Percentiles rank a stretch among this genome's conserved stretches.
phyloP scores from a whole-genome alignment of 2,113 vertebrate genomes.

The Rynchops niger region DNA sequence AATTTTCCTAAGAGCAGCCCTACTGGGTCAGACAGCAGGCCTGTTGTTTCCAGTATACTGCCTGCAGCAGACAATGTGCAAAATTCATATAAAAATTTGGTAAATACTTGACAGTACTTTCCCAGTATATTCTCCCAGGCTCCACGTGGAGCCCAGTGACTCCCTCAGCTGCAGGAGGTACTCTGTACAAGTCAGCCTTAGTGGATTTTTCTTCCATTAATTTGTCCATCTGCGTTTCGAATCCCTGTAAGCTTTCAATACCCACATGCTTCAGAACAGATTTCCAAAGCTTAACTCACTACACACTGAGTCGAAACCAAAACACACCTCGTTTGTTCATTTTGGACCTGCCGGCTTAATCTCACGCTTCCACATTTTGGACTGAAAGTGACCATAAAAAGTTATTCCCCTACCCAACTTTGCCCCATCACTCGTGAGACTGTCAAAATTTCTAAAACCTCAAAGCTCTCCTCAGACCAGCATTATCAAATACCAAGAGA shows the following conservation, averaged over 20 bases:
- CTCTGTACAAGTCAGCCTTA: not conserved
- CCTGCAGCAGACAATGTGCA: not conserved
- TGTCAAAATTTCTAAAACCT: not conserved
- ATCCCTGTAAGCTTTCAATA: not conserved
- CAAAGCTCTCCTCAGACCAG: not conserved
- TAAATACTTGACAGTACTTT: not conserved
- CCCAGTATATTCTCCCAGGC: not conserved
- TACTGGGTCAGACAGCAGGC: rapidly evolving
- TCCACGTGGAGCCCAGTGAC: not conserved
- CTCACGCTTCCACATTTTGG: not conserved
- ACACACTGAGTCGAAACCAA: not conserved
- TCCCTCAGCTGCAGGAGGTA: not conserved
- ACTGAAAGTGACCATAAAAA: not conserved
- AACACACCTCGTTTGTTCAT: not conserved
- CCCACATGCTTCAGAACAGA: not conserved
- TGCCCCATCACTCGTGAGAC: not conserved
- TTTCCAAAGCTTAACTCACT: constrained; percentile 20
- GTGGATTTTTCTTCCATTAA: not conserved
- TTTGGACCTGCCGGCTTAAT: not conserved
- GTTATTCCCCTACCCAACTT: not conserved
- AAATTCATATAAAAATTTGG: not conserved
- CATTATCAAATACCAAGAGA: not conserved
- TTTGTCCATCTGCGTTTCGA: not conserved
- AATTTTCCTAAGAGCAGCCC: not conserved
- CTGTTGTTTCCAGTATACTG: not conserved